phyloP scores from a whole-genome alignment of 2,797 vertebrate genomes.

The Peromyscus melanophrys region DNA sequence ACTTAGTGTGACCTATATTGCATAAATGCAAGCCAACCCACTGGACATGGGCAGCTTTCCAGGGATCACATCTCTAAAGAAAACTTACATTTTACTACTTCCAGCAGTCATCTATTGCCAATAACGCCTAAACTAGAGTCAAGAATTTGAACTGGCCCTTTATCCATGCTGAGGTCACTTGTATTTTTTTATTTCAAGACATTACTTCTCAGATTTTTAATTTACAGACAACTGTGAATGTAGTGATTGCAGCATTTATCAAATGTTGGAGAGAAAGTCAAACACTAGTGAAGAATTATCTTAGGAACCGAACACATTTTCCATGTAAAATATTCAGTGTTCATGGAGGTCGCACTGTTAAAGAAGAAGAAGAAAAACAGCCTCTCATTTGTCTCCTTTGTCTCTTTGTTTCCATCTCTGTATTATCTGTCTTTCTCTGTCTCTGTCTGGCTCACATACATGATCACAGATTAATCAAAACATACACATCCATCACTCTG shows the following conservation, averaged over 20 bases:
- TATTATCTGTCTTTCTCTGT: not conserved
- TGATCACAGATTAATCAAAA: not conserved
- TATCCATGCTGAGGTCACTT: not conserved
- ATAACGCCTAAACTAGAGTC: not conserved
- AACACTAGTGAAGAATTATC: constrained; percentile 5
- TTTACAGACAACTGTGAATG: not conserved
- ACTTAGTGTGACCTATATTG: not conserved
- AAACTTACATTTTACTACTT: too few species aligned
- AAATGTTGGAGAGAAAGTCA: constrained; percentile 2
- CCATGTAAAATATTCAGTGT: not conserved
- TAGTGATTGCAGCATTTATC: not conserved
- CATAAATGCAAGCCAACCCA: not conserved
- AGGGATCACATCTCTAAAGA: too few species aligned
- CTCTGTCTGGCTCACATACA: not conserved
- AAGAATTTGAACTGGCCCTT: not conserved
- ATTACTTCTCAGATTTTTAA: constrained; percentile 8
- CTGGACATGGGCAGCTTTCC: too few species aligned
- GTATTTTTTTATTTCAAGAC: not conserved
- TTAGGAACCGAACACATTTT: not conserved
- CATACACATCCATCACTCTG: not conserved
- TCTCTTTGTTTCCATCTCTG: not conserved
- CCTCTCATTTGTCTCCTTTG: not conserved
- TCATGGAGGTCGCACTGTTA: not conserved
- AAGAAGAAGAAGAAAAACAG: not conserved
- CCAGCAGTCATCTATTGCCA: not conserved